phyloP scores from a whole-genome alignment of 2,888 invertebrate genomes.

The Nomada goodeniana region DNA sequence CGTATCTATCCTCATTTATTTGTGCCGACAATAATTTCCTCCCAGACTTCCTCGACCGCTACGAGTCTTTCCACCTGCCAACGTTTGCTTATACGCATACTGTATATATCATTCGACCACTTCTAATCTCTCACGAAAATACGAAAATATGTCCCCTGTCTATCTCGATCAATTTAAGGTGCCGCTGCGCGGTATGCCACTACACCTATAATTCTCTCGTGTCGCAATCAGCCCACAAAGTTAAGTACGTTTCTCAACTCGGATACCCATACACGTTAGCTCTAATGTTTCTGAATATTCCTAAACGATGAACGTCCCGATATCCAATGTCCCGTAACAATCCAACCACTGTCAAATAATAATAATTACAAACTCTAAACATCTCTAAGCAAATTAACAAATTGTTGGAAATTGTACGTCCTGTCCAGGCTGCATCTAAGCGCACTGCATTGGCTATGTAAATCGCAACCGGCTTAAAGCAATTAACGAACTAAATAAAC shows the following conservation, averaged over 20 bases:
- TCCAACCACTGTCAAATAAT: no score
- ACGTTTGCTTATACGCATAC: no score
- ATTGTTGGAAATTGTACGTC: no score
- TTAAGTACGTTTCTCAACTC: conserved; percentile 1
- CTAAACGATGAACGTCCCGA: neutral
- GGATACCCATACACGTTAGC: neutral
- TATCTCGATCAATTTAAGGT: conserved; percentile 11
- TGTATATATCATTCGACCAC: no score
- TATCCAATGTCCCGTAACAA: no score
- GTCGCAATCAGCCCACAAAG: conserved; percentile 3
- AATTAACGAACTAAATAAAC: no score
- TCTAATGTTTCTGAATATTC: neutral
- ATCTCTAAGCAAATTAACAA: no score
- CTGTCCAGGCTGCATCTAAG: no score
- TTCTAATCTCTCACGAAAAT: neutral
- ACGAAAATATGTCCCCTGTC: neutral
- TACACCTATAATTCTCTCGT: conserved; percentile 4
- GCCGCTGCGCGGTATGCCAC: neutral
- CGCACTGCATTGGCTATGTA: no score
- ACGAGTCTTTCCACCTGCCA: neutral
- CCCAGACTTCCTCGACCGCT: neutral
- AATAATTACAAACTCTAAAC: no score
- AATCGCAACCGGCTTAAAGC: no score
- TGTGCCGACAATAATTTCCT: neutral
- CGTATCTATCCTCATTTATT: conserved; percentile 2